Base-by-base conservation (phyloP, 2,797 vertebrate species). In the Siniperca scherzeri region DNA sequence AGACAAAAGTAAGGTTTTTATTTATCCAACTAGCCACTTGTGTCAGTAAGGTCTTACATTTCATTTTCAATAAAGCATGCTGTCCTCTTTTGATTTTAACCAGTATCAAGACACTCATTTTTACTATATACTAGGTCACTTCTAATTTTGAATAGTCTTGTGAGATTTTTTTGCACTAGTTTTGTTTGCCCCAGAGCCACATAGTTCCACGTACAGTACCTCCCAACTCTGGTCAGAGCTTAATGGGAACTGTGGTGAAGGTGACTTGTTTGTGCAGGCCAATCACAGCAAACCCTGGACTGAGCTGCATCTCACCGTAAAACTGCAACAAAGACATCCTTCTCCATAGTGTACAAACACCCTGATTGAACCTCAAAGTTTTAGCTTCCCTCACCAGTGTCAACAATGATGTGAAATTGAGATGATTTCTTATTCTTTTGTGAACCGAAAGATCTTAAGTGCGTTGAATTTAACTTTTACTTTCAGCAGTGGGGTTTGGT, bases 81-180 rank as follows among this genome's bases (percentile, higher is more conserved):
- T 67, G 5, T 69, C 81, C 60, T 70, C 40, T 38, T 88, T 80
- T 66, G 74, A 65, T 57, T 70, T 67, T 44, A 68, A 72, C 75
- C 59, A 61, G 40, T 65, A 81, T 48, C 66, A 70, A 44, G 10
- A 64, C 62, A 6, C 9, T 66, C 25, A 30, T 74, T 70, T 81
- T 36, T 55, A 68, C 61, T n/a, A 61, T 77, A 80, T 65, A 88
- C 50, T 55, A 70, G 81, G 75, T 87, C 78, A 83, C 38, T 67
- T 83, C 84, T 83, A 83, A 86, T 85, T 89, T 75, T 64, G 62
- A 53, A 52, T 50, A 44, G 70, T 81, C 80, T 85, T 70, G 78
- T 83, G 84, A 85, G 85, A 74, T 81, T 76, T 73, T 78, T 89
- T 86, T 77, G 77, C 59, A 80, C 64, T 33, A 79, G 9, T 87